A percentile compares a stretch with the other conserved stretches of the same genome.
Conservation (phyloP, 2,888 invertebrate genomes). For the Stenichneumon culpator region DNA sequence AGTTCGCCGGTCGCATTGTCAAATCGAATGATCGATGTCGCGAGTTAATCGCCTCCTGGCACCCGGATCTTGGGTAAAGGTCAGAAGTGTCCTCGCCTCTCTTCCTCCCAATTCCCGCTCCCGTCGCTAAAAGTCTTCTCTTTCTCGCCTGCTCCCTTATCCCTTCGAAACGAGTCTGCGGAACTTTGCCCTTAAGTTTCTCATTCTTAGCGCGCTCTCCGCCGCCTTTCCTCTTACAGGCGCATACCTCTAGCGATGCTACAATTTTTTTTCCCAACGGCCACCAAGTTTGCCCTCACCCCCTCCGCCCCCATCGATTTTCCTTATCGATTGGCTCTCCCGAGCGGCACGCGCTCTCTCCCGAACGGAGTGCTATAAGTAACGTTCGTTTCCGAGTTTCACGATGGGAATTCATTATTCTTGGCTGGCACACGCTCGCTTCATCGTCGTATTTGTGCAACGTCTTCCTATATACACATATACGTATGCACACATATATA, state of each 20-base stretch:
- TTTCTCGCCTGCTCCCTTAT: slow-evolving; percentile 13
- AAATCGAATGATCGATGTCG: slow-evolving; percentile 46
- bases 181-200: slow-evolving; percentile 30
- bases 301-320: slow-evolving; percentile 10
- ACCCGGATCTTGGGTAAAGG: slow-evolving; percentile 17
- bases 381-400: slow-evolving; percentile 14
- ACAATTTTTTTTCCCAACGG: not conserved
- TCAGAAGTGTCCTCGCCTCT: slow-evolving; percentile 25
- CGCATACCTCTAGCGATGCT: not conserved
- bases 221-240: not conserved
- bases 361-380: not conserved
- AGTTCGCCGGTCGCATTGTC: slow-evolving; percentile 22
- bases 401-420: slow-evolving; percentile 41
- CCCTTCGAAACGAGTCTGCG: slow-evolving; percentile 19
- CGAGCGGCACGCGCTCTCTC: slow-evolving; percentile 7
- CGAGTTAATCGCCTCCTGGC: slow-evolving; percentile 29
- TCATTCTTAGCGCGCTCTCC: not conserved
- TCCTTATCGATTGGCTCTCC: slow-evolving; percentile 40
- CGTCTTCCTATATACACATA: not conserved
- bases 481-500: not conserved
- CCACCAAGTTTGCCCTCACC: not conserved
- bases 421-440: slow-evolving; percentile 15
- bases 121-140: slow-evolving; percentile 4
- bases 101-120: not conserved
- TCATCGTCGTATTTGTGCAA: not conserved